Base-by-base conservation (phyloP, 2,797 vertebrate species). In the Takifugu ocellatus region DNA sequence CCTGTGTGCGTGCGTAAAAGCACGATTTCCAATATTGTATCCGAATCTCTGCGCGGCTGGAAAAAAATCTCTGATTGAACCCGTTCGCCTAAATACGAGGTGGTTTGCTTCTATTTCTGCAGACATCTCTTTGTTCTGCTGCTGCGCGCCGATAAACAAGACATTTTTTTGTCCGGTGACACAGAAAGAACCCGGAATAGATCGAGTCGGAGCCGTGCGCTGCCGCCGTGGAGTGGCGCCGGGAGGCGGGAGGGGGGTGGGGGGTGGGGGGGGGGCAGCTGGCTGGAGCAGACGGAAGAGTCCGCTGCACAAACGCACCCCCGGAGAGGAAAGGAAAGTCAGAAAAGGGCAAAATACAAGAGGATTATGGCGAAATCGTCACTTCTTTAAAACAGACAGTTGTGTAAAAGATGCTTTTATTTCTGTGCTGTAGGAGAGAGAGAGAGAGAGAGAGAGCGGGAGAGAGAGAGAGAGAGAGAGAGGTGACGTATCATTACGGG, bases 401-500 rank as follows among this genome's bases (percentile, higher is more conserved):
- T 12, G 36, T 39, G 36, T 11, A 39, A 33, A 29, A 33, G 10
- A 39, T 14, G 36, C 1, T 39, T 39, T 39, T 39, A 39, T 39
- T 39, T 39, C 14, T 39, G 36, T 39, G 8, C 12, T 14, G 21
- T 14, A 39, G 12, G 25, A 6, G 46, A 5, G 44, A 24, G 45
- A 25, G 56, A 48, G 21, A 36, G 48, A 36, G 24, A 33, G 25
- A 63, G 63, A 57, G 65, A 56, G 77, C 55, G 70, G 36, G 53
- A 57, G 73, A 60, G 68, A 57, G 70, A 62, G 63, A 56, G 72
- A 51, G 51, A 44, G 64, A 62, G 72, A 39, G 69, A 45, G 68
- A 1, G 51, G 61, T 88, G 90, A 90, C 88, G 90, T 90, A 70
- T 79, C 62, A 84, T 72, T 70, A 33, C 31, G 85, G 93, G 95